Evolutionary conservation across 2,797 vertebrate genomes (phyloP).

Genomic region (Selene dorsalis): DNA sequence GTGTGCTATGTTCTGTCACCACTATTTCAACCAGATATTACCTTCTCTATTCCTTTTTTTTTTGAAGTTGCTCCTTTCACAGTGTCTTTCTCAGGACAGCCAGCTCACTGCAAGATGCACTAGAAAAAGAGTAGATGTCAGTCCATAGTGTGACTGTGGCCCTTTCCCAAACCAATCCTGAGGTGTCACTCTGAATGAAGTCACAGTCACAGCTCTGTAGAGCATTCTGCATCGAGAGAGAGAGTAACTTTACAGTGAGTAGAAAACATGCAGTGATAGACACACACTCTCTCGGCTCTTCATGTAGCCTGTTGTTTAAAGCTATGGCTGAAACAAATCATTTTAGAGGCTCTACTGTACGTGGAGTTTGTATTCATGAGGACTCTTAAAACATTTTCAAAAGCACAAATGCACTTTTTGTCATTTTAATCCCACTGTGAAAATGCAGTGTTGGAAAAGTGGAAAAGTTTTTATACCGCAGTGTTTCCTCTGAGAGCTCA

Average conservation of each 20-base stretch:
- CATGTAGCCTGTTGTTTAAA: background rate
- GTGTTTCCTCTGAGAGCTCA: no score
- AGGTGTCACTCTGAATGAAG: conserved; percentile 37
- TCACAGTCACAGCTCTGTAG: conserved; percentile 8
- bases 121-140: conserved; percentile 33
- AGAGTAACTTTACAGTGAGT: background rate
- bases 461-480: no score
- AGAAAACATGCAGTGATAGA: background rate
- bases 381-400: background rate
- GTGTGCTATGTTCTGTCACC: background rate
- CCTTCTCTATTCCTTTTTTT: background rate
- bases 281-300: background rate
- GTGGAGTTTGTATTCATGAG: background rate
- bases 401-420: background rate
- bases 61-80: background rate
- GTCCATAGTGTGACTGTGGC: conserved; percentile 20
- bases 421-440: background rate
- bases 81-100: background rate
- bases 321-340: no score
- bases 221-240: background rate
- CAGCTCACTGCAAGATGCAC: background rate
- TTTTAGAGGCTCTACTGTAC: background rate
- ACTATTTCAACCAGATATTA: conserved; percentile 1
- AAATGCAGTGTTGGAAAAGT: background rate
- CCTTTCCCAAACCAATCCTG: conserved; percentile 27